Conservation (phyloP, 2,888 invertebrate species). For the Tipula confusa region DNA sequence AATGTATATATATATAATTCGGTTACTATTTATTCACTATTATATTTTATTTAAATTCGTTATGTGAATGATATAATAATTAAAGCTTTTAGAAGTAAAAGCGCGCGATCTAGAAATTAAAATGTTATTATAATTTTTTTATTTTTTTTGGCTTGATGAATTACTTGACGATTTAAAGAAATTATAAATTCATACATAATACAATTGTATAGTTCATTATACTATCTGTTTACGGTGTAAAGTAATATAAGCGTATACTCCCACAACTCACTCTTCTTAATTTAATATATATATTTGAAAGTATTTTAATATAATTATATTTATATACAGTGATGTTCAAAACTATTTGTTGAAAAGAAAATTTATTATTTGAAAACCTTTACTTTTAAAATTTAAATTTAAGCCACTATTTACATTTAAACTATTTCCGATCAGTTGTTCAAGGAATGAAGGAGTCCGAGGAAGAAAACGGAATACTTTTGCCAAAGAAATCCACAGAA, state of each 20-base stretch:
- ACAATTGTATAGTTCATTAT: background rate
- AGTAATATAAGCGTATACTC: background rate
- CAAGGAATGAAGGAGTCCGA: too few species aligned
- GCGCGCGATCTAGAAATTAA: constrained; percentile 12
- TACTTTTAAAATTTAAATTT: too few species aligned
- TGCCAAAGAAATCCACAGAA: too few species aligned
- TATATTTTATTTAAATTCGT: constrained; percentile 15
- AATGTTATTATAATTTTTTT: background rate
- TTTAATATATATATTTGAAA: background rate
- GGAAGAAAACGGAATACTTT: too few species aligned
- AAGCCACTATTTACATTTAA: too few species aligned
- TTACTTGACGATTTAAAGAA: background rate
- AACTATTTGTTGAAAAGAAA: too few species aligned
- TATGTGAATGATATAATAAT: background rate
- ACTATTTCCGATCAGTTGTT: too few species aligned
- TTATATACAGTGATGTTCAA: too few species aligned
- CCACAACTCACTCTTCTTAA: background rate
- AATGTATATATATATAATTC: too few species aligned
- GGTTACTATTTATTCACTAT: background rate
- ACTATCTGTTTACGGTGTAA: background rate
- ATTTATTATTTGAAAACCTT: too few species aligned
- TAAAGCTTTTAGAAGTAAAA: constrained; percentile 1
- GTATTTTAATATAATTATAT: too few species aligned
- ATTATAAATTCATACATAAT: background rate
- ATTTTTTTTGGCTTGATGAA: background rate